Evolutionary conservation across 1,140 invertebrate genomes (phyloP).

Genomic region (Acromyrmex heyeri): DNA sequence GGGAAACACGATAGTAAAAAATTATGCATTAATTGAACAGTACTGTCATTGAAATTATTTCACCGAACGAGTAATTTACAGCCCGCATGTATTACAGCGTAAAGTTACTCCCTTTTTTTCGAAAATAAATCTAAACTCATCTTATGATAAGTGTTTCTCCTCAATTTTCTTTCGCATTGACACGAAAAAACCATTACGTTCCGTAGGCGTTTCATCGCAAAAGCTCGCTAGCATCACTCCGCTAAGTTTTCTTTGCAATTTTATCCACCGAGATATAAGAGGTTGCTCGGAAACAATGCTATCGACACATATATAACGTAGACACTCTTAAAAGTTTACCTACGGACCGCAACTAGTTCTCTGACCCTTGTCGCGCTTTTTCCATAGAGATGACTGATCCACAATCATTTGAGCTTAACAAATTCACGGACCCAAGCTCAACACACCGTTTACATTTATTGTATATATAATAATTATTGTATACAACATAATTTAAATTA

Average conservation of each 20-base stretch:
- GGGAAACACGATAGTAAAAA: no score
- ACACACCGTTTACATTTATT: neutral
- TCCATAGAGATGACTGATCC: neutral
- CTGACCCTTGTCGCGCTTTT: neutral
- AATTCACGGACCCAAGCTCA: neutral
- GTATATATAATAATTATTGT: neutral
- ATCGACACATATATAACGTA: constrained; percentile 53
- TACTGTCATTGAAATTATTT: neutral
- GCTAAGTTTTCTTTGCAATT: constrained; percentile 62
- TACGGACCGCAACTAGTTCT: neutral
- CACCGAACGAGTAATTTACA: neutral
- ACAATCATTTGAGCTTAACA: neutral
- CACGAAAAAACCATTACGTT: neutral
- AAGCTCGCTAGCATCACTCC: constrained; percentile 20
- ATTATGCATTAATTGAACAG: no score
- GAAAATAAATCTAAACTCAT: constrained; percentile 29
- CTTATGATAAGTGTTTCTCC: neutral
- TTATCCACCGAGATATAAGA: constrained; percentile 45
- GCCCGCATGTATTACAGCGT: neutral
- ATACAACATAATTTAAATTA: neutral
- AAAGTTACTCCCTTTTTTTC: constrained; percentile 4
- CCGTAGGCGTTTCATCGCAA: neutral
- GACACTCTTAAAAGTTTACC: constrained; percentile 50
- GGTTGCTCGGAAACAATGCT: constrained; percentile 65
- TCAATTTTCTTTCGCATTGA: neutral